These are phyloP conservation scores for Agriopis aurantiaria DNA, from an alignment of 2,888 invertebrate species.

Conservation along the genomic window DNA sequence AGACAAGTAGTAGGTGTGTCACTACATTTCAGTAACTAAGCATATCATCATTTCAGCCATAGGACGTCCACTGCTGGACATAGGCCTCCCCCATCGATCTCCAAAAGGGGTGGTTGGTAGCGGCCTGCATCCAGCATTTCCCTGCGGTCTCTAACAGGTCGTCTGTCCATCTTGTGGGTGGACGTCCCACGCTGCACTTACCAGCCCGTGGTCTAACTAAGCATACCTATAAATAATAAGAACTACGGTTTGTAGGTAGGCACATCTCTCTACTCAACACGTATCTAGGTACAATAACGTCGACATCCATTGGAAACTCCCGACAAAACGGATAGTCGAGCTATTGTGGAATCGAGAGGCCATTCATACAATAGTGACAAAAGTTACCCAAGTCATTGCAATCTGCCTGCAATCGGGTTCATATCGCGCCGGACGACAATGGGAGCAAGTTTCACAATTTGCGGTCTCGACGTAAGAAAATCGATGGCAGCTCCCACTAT, in stretches of 20 bases:
- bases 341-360: conserved; percentile 48
- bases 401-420: conserved; percentile 68
- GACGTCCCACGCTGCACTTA: too few relatives aligned
- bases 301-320: conserved; percentile 28
- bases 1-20: too few relatives aligned
- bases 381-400: conserved; percentile 69
- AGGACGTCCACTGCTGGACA: too few relatives aligned
- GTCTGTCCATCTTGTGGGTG: too few relatives aligned
- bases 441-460: conserved; percentile 73
- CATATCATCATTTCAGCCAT: too few relatives aligned
- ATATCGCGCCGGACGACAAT: conserved; percentile 74
- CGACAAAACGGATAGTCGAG: conserved; percentile 35
- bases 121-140: too few relatives aligned
- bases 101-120: too few relatives aligned
- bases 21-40: too few relatives aligned
- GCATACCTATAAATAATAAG: too few relatives aligned
- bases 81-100: too few relatives aligned
- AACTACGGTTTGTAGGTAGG: neutral
- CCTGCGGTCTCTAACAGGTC: too few relatives aligned
- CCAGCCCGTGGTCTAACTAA: too few relatives aligned
- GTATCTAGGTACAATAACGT: neutral
- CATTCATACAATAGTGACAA: conserved; percentile 56
- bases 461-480: conserved; percentile 69
- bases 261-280: neutral
- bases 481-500: conserved; percentile 70